phyloP scores from a whole-genome alignment of 2,888 invertebrate species.

The Agrypnus murinus region DNA sequence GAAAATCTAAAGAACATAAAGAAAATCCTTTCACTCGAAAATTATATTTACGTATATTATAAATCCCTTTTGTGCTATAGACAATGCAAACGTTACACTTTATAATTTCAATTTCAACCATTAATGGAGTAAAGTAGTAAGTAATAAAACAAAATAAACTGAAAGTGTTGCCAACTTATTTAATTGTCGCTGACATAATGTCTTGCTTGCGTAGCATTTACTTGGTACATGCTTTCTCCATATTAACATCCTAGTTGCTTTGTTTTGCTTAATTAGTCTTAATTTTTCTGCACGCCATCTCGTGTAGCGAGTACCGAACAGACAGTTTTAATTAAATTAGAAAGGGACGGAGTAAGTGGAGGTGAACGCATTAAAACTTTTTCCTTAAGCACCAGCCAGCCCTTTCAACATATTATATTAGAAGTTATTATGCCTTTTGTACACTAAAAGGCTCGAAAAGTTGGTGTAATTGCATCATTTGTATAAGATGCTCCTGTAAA shows the following conservation, averaged over 20 bases:
- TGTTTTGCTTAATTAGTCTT: conserved; percentile 32
- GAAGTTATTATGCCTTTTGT: conserved; percentile 39
- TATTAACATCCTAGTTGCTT: conserved; percentile 37
- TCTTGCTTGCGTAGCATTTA: conserved; percentile 38
- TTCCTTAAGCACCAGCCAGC: conserved; percentile 22
- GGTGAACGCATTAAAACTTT: not conserved
- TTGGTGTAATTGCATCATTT: conserved; percentile 30
- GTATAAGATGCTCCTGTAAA: conserved; percentile 22
- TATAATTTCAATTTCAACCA: conserved; percentile 41
- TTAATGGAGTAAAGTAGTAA: conserved; percentile 13
- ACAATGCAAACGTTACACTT: conserved; percentile 42
- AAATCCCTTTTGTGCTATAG: conserved; percentile 29
- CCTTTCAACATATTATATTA: conserved; percentile 38
- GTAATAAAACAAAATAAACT: conserved; percentile 37
- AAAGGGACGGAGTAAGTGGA: conserved; percentile 7
- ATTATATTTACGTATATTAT: conserved; percentile 7
- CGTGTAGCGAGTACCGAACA: not conserved
- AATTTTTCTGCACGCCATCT: conserved; percentile 26
- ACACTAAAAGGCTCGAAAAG: conserved; percentile 33
- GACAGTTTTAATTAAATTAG: conserved; percentile 1
- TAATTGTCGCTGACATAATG: conserved; percentile 47
- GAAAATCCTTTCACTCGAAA: conserved; percentile 17
- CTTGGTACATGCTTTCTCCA: conserved; percentile 38
- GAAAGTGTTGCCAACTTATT: conserved; percentile 48
- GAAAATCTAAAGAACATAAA: conserved; percentile 28